Conservation (phyloP, 2,797 vertebrate species). For the Fistularia tabacaria region DNA sequence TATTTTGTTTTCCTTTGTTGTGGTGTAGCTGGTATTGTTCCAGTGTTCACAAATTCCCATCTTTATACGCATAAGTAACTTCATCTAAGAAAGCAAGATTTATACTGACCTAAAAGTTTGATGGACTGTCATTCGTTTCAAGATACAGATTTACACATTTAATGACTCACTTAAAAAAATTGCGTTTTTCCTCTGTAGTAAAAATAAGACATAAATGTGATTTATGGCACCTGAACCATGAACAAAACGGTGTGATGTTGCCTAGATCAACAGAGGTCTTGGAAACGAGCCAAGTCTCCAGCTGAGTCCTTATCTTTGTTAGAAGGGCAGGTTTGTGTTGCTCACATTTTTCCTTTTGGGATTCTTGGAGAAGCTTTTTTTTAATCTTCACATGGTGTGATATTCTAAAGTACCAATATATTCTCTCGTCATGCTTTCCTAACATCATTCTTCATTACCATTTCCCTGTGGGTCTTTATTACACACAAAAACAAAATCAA, state of each 20-base stretch:
- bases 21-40: too few relatives aligned
- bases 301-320: conserved; percentile 2
- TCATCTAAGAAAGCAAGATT: too few relatives aligned
- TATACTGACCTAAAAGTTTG: too few relatives aligned
- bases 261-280: neutral
- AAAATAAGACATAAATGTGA: too few relatives aligned
- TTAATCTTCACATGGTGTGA: conserved; percentile 17
- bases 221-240: too few relatives aligned
- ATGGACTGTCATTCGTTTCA: too few relatives aligned
- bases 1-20: too few relatives aligned
- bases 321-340: conserved; percentile 11
- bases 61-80: too few relatives aligned
- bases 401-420: conserved; percentile 26
- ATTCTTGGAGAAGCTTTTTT: conserved; percentile 28
- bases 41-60: too few relatives aligned
- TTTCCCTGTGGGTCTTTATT: conserved; percentile 28
- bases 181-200: too few relatives aligned
- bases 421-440: conserved; percentile 23
- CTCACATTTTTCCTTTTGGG: conserved; percentile 31
- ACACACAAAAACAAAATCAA: conserved; percentile 8
- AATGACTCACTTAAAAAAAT: too few relatives aligned
- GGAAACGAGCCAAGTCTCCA: neutral
- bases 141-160: too few relatives aligned
- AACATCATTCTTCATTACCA: conserved; percentile 24
- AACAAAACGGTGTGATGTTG: conserved; percentile 10